phyloP scores from a whole-genome alignment of 30 jellyfish, hydroid and myxozoan species.

The Hydractinia echinata region DNA sequence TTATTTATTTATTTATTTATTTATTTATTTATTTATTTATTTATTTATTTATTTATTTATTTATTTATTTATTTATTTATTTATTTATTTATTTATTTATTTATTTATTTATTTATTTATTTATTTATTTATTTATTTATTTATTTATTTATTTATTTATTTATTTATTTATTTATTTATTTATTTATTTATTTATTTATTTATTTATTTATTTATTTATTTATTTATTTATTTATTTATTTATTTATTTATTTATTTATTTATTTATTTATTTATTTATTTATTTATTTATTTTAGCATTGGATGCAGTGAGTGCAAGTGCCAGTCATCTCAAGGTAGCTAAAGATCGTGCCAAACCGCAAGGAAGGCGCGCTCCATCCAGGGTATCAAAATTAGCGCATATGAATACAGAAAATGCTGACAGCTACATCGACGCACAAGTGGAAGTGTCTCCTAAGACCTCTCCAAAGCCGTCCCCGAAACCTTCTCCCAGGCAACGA shows the following conservation, averaged over 20 bases:
- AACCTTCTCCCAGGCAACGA: conserved; percentile 13
- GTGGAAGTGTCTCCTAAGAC: not conserved
- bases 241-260: not conserved
- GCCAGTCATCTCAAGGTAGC: conserved; percentile 35
- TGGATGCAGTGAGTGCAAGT: conserved; percentile 9
- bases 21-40: not conserved
- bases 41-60: not conserved
- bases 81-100: not conserved
- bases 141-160: not conserved
- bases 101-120: not conserved
- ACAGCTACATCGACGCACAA: conserved; percentile 15
- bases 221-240: not conserved
- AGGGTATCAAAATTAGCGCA: conserved; percentile 77
- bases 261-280: not conserved
- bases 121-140: not conserved
- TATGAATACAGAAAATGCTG: conserved; percentile 26
- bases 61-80: not conserved
- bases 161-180: not conserved
- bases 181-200: not conserved
- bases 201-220: not conserved
- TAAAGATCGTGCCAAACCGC: conserved; percentile 64
- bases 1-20: not conserved
- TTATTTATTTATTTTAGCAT: conserved; percentile 3
- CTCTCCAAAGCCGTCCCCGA: conserved; percentile 8
- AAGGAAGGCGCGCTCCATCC: conserved; percentile 86